Conservation (phyloP, 2,888 invertebrate species). For the Lasioglossum zephyrum region DNA sequence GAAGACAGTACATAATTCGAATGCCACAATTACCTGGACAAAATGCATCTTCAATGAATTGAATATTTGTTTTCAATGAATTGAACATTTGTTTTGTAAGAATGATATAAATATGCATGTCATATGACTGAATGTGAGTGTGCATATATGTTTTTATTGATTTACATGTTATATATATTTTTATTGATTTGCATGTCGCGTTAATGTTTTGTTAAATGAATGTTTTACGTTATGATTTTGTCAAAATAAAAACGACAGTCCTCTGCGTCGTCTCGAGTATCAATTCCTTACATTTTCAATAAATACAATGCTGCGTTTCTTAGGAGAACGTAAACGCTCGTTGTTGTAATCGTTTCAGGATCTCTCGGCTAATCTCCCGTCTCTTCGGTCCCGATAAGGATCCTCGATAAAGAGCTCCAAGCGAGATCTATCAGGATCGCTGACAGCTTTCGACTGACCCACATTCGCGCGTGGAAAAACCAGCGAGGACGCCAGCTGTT, state of each 20-base stretch:
- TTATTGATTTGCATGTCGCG: too few relatives aligned
- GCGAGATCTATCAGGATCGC: constrained; percentile 71
- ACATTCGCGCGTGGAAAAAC: constrained; percentile 55
- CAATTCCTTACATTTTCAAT: too few relatives aligned
- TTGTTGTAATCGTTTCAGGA: constrained; percentile 43
- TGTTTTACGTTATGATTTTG: too few relatives aligned
- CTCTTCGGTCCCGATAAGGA: constrained; percentile 69
- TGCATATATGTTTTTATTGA: too few relatives aligned
- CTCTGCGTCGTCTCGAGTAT: too few relatives aligned
- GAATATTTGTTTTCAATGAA: too few relatives aligned
- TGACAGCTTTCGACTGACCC: constrained; percentile 73
- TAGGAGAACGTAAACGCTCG: constrained; percentile 35
- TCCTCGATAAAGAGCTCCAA: constrained; percentile 56
- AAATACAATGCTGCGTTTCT: background rate
- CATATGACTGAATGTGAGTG: too few relatives aligned
- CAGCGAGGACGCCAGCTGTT: constrained; percentile 55
- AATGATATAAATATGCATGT: too few relatives aligned
- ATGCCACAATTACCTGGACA: background rate
- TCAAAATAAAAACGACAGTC: too few relatives aligned
- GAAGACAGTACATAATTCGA: background rate
- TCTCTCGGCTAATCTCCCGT: constrained; percentile 65
- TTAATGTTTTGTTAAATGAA: too few relatives aligned
- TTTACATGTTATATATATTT: too few relatives aligned
- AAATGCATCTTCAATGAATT: background rate
- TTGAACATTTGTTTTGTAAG: too few relatives aligned